A percentile compares a stretch with the other conserved stretches of the same genome.
These are phyloP conservation scores for Melangyna quadrimaculata DNA, from an alignment of 2,888 invertebrate species.

Conservation along the genomic window DNA sequence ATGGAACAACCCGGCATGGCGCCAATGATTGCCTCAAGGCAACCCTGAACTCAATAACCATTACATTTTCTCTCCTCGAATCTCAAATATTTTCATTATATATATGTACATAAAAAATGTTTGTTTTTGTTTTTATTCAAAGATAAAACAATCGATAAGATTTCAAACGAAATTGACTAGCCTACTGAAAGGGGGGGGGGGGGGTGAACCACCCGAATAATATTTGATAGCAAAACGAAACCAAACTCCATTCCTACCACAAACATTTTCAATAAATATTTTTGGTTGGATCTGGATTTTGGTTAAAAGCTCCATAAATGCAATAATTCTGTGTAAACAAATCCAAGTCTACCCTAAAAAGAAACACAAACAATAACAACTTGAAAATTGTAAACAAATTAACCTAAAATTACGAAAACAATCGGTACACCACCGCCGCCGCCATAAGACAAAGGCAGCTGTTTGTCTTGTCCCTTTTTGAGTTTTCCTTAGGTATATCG, in stretches of 20 bases:
- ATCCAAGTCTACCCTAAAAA: not conserved
- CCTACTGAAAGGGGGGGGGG: not conserved
- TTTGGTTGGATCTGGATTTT: not conserved
- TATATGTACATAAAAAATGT: too few species aligned
- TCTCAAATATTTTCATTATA: not conserved
- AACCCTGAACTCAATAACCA: slow-evolving; percentile 19
- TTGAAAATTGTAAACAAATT: not conserved
- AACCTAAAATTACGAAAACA: slow-evolving; percentile 3
- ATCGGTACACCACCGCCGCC: not conserved
- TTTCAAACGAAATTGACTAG: not conserved
- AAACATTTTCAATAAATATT: not conserved
- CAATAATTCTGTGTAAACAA: not conserved
- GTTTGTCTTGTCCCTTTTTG: not conserved
- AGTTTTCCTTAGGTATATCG: not conserved
- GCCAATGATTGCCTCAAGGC: slow-evolving; percentile 7
- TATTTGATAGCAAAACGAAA: not conserved
- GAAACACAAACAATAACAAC: not conserved
- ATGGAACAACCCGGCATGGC: not conserved
- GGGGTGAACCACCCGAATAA: not conserved
- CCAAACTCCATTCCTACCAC: not conserved
- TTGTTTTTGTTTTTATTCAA: not conserved
- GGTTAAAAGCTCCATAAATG: not conserved
- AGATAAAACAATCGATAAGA: slow-evolving; percentile 10
- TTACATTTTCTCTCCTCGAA: not conserved
- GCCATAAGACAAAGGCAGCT: too few species aligned